Evolutionary conservation across 2,888 invertebrate genomes (phyloP).

Genomic region (Polymixis flavicincta): DNA sequence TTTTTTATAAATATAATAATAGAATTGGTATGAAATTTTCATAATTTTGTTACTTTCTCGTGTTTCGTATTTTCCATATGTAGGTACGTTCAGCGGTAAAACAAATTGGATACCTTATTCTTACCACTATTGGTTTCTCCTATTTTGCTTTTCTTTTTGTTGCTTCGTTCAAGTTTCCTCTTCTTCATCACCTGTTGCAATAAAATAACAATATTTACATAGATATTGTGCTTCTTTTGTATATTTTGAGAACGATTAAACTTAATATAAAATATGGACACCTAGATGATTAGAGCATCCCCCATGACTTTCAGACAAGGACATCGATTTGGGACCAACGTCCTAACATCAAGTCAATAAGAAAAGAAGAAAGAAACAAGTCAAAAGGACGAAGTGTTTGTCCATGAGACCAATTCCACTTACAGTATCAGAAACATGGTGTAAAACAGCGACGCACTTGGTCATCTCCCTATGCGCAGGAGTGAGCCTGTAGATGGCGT

Average conservation of each 20-base stretch:
- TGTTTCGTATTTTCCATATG: too few relatives aligned
- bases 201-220: background rate
- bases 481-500: conserved; percentile 75
- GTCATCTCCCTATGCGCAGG: conserved; percentile 70
- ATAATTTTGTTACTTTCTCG: too few relatives aligned
- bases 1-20: too few relatives aligned
- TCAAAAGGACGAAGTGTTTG: background rate
- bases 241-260: background rate
- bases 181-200: conserved; percentile 72
- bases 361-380: background rate
- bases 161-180: conserved; percentile 64
- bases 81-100: too few relatives aligned
- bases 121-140: conserved; percentile 55
- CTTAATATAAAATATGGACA: too few relatives aligned
- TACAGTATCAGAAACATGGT: conserved; percentile 78
- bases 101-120: background rate
- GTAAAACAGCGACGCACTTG: conserved; percentile 72
- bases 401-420: conserved; percentile 42
- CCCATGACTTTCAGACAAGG: background rate
- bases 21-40: too few relatives aligned
- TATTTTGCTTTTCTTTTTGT: background rate
- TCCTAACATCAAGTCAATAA: background rate
- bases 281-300: background rate
- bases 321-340: background rate
- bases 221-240: background rate